Conservation (phyloP, 1,140 invertebrate species). For the Drosophila truncata region DNA sequence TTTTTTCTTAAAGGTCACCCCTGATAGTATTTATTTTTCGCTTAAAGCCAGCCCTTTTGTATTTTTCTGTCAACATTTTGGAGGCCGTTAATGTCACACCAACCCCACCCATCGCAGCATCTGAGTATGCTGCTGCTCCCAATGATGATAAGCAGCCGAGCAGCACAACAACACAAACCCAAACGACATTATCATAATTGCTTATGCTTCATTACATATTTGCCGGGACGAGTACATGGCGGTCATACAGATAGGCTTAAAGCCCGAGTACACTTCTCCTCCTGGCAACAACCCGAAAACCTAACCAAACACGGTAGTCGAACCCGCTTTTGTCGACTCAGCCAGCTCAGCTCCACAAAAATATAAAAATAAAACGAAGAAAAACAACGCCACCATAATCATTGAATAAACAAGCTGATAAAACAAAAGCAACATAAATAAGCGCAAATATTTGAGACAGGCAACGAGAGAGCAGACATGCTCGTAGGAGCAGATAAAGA, state of each 20-base stretch:
- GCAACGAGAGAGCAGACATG: conserved; percentile 32
- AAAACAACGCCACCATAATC: conserved; percentile 61
- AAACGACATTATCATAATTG: conserved; percentile 81
- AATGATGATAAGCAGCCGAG: conserved; percentile 64
- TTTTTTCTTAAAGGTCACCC: conserved; percentile 1
- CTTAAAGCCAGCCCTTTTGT: conserved; percentile 11
- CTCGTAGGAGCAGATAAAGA: conserved; percentile 55
- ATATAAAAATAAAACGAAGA: conserved; percentile 6
- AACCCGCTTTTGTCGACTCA: conserved; percentile 44
- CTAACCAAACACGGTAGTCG: conserved; percentile 49
- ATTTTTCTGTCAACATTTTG: conserved; percentile 52
- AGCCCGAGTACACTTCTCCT: conserved; percentile 18
- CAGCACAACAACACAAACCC: conserved; percentile 70
- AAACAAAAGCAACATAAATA: conserved; percentile 79
- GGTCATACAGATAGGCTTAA: conserved; percentile 56
- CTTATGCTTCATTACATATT: conserved; percentile 84
- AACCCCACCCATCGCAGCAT: conserved; percentile 4
- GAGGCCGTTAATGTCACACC: conserved; percentile 24
- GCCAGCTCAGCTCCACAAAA: conserved; percentile 18
- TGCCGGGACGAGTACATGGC: conserved; percentile 44
- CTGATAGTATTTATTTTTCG: conserved; percentile 27
- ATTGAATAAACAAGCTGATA: conserved; percentile 77
- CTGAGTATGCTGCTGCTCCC: conserved; percentile 12
- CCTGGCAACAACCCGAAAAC: conserved; percentile 27
- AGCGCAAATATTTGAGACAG: conserved; percentile 72